phyloP scores from a whole-genome alignment of 2,113 vertebrate genomes.

The Anseranas semipalmata region DNA sequence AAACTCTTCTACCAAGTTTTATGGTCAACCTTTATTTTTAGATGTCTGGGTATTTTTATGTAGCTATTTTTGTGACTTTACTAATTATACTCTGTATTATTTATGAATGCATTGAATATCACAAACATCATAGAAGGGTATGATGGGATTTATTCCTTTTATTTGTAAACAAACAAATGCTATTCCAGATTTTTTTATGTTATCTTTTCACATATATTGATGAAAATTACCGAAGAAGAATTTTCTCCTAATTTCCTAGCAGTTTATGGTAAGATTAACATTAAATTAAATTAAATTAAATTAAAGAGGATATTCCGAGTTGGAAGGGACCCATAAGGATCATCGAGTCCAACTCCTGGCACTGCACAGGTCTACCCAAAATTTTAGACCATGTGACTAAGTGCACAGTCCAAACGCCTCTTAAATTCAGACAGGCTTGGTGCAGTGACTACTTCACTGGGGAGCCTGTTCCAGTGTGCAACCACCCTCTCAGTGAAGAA shows the following conservation, averaged over 20 bases:
- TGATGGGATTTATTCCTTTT: not conserved
- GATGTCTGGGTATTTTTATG: not conserved
- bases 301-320: no score
- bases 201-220: not conserved
- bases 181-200: not conserved
- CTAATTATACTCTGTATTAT: not conserved
- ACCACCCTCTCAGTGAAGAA: no score
- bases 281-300: not conserved
- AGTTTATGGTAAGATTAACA: not conserved
- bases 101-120: not conserved
- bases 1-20: not conserved
- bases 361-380: no score
- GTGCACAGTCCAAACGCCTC: no score
- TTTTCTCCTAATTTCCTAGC: not conserved
- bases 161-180: not conserved
- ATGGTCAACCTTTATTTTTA: not conserved
- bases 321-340: no score
- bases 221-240: fast-evolving
- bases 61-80: not conserved
- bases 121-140: not conserved
- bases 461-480: no score
- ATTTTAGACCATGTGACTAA: no score
- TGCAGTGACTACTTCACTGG: no score
- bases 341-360: no score
- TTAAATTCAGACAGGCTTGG: no score